phyloP scores from a whole-genome alignment of 2,113 vertebrate genomes.

The Colinus virginianus region DNA sequence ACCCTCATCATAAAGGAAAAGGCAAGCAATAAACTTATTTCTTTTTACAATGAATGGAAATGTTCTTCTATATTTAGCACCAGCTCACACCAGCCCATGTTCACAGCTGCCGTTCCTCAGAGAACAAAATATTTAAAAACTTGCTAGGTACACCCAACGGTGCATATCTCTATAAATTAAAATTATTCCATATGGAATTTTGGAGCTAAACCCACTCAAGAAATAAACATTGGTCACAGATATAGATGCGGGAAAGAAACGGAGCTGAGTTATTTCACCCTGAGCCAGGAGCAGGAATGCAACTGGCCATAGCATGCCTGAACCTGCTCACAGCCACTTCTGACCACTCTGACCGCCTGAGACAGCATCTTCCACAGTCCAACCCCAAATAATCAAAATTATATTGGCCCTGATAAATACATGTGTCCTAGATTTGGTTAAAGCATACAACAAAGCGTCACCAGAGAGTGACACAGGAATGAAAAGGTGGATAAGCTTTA shows the following conservation, averaged over 20 bases:
- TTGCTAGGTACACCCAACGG: not conserved
- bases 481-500: conserved; percentile 27
- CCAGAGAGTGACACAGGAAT: not conserved
- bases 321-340: not conserved
- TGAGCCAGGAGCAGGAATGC: not conserved
- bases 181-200: not conserved
- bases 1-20: not conserved
- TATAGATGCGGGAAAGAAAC: not conserved
- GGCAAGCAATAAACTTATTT: not conserved
- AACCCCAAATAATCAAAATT: not conserved
- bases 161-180: not conserved
- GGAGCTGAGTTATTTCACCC: not conserved
- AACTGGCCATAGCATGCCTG: rapidly evolving
- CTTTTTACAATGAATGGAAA: not conserved
- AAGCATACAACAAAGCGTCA: conserved; percentile 22
- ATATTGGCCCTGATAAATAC: not conserved
- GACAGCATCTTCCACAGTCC: not conserved
- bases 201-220: not conserved
- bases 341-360: not conserved
- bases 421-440: not conserved
- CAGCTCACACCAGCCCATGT: not conserved
- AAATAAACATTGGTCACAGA: not conserved
- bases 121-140: not conserved
- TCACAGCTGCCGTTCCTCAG: rapidly evolving
- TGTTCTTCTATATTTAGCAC: not conserved